A percentile compares a stretch with the other conserved stretches of the same genome.
Evolutionary conservation across 1,140 invertebrate genomes (phyloP).

Genomic region (Proales similis): DNA sequence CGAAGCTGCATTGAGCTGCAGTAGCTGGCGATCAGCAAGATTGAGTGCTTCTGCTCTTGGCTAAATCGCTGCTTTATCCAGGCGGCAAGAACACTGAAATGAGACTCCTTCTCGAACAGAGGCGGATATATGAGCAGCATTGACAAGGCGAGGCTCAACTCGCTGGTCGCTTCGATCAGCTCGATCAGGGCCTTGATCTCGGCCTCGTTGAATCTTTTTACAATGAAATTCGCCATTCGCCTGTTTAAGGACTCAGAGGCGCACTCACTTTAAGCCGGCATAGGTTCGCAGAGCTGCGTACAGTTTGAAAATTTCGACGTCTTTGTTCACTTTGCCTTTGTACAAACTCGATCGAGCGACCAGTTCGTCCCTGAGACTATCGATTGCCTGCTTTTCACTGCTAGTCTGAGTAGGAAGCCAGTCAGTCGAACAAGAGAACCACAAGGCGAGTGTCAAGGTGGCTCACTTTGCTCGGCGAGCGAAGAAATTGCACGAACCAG

Average conservation of each 20-base stretch:
- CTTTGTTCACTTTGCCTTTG: neutral
- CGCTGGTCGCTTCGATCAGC: constrained; percentile 6
- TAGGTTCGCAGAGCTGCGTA: constrained; percentile 29
- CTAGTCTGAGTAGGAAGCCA: constrained; percentile 5
- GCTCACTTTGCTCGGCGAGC: constrained; percentile 28
- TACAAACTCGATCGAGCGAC: constrained; percentile 15
- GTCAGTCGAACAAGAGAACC: neutral
- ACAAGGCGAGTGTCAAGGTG: neutral
- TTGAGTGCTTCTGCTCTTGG: constrained; percentile 31
- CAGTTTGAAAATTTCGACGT: constrained; percentile 29
- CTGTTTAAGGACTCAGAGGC: too few relatives aligned
- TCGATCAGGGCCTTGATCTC: constrained; percentile 31
- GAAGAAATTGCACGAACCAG: constrained; percentile 34
- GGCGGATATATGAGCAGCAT: constrained; percentile 27
- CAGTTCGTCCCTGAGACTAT: constrained; percentile 23
- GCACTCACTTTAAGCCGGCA: constrained; percentile 36
- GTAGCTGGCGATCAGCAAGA: constrained; percentile 14
- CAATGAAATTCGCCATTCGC: neutral
- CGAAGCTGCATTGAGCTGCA: constrained; percentile 19
- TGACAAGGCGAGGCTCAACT: constrained; percentile 23
- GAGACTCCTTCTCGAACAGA: constrained; percentile 7
- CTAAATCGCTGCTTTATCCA: constrained; percentile 28
- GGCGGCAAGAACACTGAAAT: constrained; percentile 4
- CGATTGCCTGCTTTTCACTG: constrained; percentile 18
- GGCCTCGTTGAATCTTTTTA: constrained; percentile 24